Conservation (phyloP, 35 echinoderm and acorn worm species). For the Eucidaris tribuloides region DNA sequence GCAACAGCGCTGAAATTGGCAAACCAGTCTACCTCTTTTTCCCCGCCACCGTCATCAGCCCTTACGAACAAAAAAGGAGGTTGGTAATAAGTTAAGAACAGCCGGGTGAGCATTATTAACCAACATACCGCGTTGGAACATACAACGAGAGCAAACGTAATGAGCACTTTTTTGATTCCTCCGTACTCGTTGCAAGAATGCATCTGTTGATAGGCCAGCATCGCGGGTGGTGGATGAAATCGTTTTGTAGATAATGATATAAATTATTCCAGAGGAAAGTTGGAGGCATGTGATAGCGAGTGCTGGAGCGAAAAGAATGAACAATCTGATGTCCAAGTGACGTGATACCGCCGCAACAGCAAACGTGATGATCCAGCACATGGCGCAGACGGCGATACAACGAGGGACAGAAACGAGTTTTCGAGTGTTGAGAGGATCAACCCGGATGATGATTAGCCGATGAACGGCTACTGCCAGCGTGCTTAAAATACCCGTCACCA, state of each 20-base stretch:
- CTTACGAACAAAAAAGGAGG: too few species aligned
- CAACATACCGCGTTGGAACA: too few species aligned
- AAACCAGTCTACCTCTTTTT: too few species aligned
- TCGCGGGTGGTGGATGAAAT: not conserved
- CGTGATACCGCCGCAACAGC: not conserved
- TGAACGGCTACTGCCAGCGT: not conserved
- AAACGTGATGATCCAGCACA: not conserved
- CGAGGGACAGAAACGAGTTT: not conserved
- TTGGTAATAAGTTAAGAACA: too few species aligned
- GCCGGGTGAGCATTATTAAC: too few species aligned
- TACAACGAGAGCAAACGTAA: too few species aligned
- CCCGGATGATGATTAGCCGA: not conserved
- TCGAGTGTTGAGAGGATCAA: not conserved
- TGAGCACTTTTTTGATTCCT: too few species aligned
- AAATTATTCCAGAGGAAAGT: not conserved
- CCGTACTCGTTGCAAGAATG: too few species aligned
- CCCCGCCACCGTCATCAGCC: too few species aligned
- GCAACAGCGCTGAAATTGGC: too few species aligned
- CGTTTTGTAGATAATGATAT: not conserved
- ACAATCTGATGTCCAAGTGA: not conserved
- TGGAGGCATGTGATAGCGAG: not conserved
- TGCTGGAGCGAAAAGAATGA: not conserved
- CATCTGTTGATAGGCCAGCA: not conserved
- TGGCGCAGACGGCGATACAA: not conserved
- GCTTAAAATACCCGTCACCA: not conserved